Evolutionary conservation across 2,797 vertebrate species (phyloP).

Genomic region (Gymnocypris eckloni): DNA sequence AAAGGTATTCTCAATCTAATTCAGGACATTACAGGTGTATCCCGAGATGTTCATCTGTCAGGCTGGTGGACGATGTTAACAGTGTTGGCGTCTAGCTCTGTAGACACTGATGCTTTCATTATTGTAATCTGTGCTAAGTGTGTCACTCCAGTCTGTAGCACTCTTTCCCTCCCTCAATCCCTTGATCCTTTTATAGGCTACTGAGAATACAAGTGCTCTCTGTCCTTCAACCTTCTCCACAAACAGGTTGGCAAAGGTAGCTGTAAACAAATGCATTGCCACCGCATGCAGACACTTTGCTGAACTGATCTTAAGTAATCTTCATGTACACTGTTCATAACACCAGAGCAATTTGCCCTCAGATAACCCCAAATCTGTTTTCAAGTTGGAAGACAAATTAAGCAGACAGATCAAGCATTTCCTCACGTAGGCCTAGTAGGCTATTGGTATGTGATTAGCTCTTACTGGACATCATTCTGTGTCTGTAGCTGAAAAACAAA

Average conservation of each 20-base stretch:
- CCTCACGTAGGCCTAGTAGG: neutral
- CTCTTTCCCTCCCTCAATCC: conserved; percentile 38
- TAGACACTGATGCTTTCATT: conserved; percentile 29
- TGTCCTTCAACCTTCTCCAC: conserved; percentile 28
- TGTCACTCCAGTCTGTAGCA: conserved; percentile 32
- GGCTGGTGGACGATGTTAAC: neutral
- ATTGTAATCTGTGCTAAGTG: conserved; percentile 45
- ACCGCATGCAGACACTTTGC: neutral
- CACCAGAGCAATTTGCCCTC: conserved; percentile 4
- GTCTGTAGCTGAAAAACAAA: neutral
- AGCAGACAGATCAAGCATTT: neutral
- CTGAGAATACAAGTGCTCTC: conserved; percentile 34
- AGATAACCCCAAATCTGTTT: neutral
- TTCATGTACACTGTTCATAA: neutral
- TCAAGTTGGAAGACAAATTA: neutral
- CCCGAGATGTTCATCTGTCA: neutral
- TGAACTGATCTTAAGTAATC: neutral
- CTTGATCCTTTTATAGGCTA: conserved; percentile 42
- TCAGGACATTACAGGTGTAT: neutral
- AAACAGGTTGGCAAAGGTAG: conserved; percentile 24
- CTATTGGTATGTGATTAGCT: conserved; percentile 21
- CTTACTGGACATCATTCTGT: neutral
- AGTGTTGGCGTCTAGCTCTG: neutral
- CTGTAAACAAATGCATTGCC: neutral
- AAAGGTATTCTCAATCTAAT: neutral